phyloP scores from a whole-genome alignment of 2,113 vertebrate genomes.

The Tursiops truncatus region DNA sequence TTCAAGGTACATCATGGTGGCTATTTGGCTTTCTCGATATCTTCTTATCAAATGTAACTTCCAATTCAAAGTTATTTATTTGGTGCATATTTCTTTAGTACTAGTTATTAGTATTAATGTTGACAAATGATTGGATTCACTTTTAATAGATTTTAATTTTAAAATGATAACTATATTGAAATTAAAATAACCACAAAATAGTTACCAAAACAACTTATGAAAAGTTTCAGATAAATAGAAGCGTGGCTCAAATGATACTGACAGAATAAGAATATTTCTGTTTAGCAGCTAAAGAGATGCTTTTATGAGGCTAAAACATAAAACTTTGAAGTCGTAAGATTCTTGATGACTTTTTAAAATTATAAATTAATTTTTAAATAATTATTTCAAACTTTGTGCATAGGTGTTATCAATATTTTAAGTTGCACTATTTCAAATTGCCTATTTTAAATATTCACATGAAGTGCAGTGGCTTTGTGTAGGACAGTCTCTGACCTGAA shows the following conservation, averaged over 20 bases:
- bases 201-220: constrained; percentile 8
- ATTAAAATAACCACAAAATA: neutral
- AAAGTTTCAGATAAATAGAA: neutral
- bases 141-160: neutral
- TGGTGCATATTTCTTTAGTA: neutral
- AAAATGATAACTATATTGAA: neutral
- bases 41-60: neutral
- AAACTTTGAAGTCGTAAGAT: neutral
- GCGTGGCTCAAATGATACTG: neutral
- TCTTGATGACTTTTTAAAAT: neutral
- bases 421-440: neutral
- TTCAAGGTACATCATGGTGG: neutral
- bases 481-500: neutral
- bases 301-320: neutral
- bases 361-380: neutral
- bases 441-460: neutral
- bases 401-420: neutral
- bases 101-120: constrained; percentile 13
- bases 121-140: neutral
- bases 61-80: neutral
- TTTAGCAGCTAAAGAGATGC: neutral
- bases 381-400: neutral
- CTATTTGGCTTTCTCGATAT: neutral
- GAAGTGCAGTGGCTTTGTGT: neutral
- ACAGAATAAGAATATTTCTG: neutral